Conservation (phyloP, 2,888 invertebrate genomes). For the Caradrina clavipalpis region DNA sequence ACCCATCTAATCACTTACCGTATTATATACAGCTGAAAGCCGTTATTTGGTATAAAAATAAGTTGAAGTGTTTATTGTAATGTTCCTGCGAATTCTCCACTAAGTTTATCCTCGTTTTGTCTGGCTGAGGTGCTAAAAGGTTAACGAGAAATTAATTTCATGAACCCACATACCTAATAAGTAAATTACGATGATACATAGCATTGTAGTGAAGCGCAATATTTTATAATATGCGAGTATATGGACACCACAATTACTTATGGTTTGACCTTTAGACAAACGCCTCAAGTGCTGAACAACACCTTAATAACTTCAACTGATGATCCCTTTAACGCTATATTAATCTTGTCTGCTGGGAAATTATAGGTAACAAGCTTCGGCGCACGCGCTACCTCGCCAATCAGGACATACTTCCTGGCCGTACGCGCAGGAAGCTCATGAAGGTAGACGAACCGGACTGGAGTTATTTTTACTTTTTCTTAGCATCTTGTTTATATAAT, state of each 20-base stretch:
- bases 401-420: conserved; percentile 73
- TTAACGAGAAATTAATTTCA: conserved; percentile 61
- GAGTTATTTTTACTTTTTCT: conserved; percentile 76
- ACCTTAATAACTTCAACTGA: conserved; percentile 66
- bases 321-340: conserved; percentile 72
- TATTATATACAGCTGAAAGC: conserved; percentile 9
- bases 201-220: conserved; percentile 20
- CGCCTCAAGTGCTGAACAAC: conserved; percentile 66
- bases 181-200: conserved; percentile 55
- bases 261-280: conserved; percentile 74
- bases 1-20: conserved; percentile 28
- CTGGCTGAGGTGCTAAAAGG: conserved; percentile 44
- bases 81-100: not conserved
- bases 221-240: conserved; percentile 42
- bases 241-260: conserved; percentile 56
- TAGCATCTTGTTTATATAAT: conserved; percentile 76
- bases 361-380: conserved; percentile 72
- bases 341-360: conserved; percentile 73
- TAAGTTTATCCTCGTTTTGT: conserved; percentile 24
- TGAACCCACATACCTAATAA: conserved; percentile 43
- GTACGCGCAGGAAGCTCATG: conserved; percentile 76
- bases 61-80: conserved; percentile 4
- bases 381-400: conserved; percentile 73
- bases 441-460: conserved; percentile 76
- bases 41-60: conserved; percentile 5